Base-by-base conservation (phyloP, 92 coral and sea anemone species). In the Scolanthus callimorphus region DNA sequence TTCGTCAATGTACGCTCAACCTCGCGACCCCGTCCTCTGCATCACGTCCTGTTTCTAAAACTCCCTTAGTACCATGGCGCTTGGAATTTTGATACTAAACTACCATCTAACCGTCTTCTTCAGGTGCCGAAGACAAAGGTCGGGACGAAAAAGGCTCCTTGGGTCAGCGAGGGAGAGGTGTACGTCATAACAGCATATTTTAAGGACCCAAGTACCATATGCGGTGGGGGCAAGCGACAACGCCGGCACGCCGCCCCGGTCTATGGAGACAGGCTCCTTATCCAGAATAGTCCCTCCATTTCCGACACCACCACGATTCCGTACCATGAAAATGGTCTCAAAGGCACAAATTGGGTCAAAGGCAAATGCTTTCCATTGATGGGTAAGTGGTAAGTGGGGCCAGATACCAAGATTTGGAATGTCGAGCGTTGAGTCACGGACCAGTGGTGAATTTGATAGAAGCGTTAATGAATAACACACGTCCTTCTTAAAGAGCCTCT, bases 131-230 rank as follows among this genome's bases (percentile, higher is more conserved):
- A 69, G 45, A 65, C 84, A 13, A 49, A 71, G 54, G 73, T 80
- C 6, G 65, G 57, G 9, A 59, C 26, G 11, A 56, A 57, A 53
- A 64, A 54, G 17, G 29, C 62, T 0, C 85, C 85, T 1, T 92
- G 94, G 96, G 60, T 88, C 13, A 56, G 61, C 11, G 98, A 92
- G 21, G 90, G 90, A 4, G 49, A 71, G 26, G 58, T 69, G 79
- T 81, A 84, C 57, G 98, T 92, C 38, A 70, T 92, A 57, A 88
- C 98, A 2, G 98, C 90, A 8, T 92, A 92, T 78, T 92, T 92
- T 49, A 73, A 69, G 45, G 68, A 84, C 52, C 96, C 98, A 22
- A 23, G 26, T 24, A 59, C 74, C 64, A 88, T 92, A 55, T 92
- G 96, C 49, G 58, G 61, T 8, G 86, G 90, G 11, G 23, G 71